Percentiles rank a stretch among this genome's conserved stretches.
phyloP scores from a whole-genome alignment of 2,113 vertebrate genomes.

The Periophthalmodon schlosseri region DNA sequence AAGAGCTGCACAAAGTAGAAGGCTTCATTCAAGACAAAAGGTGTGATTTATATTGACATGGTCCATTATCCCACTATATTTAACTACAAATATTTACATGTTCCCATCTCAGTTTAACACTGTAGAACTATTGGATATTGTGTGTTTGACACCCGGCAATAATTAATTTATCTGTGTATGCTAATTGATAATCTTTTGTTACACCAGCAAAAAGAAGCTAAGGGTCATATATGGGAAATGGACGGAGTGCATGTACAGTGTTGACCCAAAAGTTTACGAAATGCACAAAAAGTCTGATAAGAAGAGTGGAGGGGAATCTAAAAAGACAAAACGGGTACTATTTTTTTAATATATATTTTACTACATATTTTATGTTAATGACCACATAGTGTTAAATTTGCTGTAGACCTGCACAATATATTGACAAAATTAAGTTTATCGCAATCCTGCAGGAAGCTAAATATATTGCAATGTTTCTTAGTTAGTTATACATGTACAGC shows the following conservation, averaged over 20 bases:
- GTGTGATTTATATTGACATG: slow-evolving; percentile 57
- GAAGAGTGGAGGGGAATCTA: slow-evolving; percentile 75
- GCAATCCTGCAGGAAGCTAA: no score
- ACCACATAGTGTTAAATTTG: background rate
- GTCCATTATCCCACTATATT: no score
- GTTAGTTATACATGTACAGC: no score
- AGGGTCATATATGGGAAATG: slow-evolving; percentile 94
- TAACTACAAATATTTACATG: no score
- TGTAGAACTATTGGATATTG: background rate
- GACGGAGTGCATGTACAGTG: slow-evolving; percentile 93
- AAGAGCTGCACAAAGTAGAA: slow-evolving; percentile 94
- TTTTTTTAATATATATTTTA: background rate
- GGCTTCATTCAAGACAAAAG: slow-evolving; percentile 93
- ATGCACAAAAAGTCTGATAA: slow-evolving; percentile 84
- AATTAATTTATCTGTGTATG: background rate
- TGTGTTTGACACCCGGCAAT: background rate
- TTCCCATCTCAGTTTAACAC: no score
- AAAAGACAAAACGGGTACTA: slow-evolving; percentile 82
- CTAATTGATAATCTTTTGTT: slow-evolving; percentile 1
- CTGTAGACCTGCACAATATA: background rate
- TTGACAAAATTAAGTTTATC: background rate
- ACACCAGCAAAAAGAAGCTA: slow-evolving; percentile 87
- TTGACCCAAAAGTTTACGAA: slow-evolving; percentile 84
- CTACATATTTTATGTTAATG: background rate
- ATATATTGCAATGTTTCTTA: no score